Evolutionary conservation across 2,113 vertebrate species (phyloP).

Genomic region (Cephalopholis sonnerati): DNA sequence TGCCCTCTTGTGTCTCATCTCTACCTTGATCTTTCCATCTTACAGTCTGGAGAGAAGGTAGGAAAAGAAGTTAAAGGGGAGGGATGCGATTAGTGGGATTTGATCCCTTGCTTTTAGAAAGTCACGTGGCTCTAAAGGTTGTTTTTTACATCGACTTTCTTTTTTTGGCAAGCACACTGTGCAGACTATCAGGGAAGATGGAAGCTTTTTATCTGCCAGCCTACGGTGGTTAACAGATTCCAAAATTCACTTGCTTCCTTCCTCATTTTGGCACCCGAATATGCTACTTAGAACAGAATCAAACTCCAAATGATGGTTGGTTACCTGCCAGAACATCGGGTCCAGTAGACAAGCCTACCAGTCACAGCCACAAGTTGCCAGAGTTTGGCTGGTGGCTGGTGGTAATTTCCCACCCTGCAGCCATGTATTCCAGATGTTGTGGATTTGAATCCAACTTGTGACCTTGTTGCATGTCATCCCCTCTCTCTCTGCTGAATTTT

Average conservation of each 20-base stretch:
- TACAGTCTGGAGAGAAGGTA: conserved; percentile 28
- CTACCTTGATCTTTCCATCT: conserved; percentile 39
- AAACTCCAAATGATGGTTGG: conserved; percentile 28
- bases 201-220: conserved; percentile 20
- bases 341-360: conserved; percentile 9
- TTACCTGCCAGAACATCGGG: conserved; percentile 19
- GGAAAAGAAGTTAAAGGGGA: conserved; percentile 33
- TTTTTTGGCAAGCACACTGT: conserved; percentile 24
- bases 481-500: conserved; percentile 14
- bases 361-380: conserved; percentile 38
- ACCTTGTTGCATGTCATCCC: conserved; percentile 61
- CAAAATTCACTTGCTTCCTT: conserved; percentile 38
- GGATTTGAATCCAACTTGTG: conserved; percentile 53
- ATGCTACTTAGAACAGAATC: conserved; percentile 22
- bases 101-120: conserved; percentile 12
- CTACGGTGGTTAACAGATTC: conserved; percentile 12
- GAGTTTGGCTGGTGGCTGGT: conserved; percentile 39
- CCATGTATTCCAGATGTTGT: conserved; percentile 67
- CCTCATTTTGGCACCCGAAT: conserved; percentile 14
- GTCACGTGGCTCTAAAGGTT: conserved; percentile 31
- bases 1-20: conserved; percentile 14
- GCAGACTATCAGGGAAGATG: conserved; percentile 22
- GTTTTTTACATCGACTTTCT: conserved; percentile 27
- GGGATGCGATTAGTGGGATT: conserved; percentile 25
- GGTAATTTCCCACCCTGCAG: conserved; percentile 59